Base-by-base conservation (phyloP, 2,113 vertebrate genomes). In the Phrynocephalus versicolor region DNA sequence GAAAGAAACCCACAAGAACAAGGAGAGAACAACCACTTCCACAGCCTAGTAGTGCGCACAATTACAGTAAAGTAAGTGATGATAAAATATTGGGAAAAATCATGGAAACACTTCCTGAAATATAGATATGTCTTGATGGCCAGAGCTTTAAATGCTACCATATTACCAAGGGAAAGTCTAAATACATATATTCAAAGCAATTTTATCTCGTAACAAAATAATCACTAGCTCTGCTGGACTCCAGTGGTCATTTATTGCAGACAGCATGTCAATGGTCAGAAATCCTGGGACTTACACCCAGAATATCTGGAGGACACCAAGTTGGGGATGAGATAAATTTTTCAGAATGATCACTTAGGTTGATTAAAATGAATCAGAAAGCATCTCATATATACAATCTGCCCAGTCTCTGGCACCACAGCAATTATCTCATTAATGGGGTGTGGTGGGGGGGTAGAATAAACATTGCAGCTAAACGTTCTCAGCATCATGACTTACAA, bases 21-120 rank as follows among this genome's bases (percentile, higher is more conserved):
- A 86, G 78, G 79, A 82, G 45, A 58, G 39, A 89, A 45, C 23
- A 81, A 7, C 21, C 35, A 30, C 62, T 90, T 85, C 76, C 73
- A 89, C 76, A 88, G 76, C 19, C 70, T 72, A 33, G 6, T 77
- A 71, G 35, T 45, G 55, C 64, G 58, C 65, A 64, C 65, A 69
- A 55, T 87, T 89, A 86, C 67, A 84, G 33, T 86, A 82, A 73
- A 79, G 15, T 83, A 85, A 72, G 23, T 45, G 58, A 89, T 75
- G 18, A 7, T 79, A 1, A 1, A 35, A 9, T 45, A 51, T 10
- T 77, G 79, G 81, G 85, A 79, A 77, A 89, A 83, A 75, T 18
- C 41, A 37, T 16, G 19, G 41, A 88, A 89, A 65, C 14, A 18
- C 16, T 37, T 3, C 4, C 3, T 76, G 72, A 70, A 71, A 58